Evolutionary conservation across 2,797 vertebrate genomes (phyloP), one percentile per base, ranked within the genome.

Genomic region (Florisuga fusca): DNA sequence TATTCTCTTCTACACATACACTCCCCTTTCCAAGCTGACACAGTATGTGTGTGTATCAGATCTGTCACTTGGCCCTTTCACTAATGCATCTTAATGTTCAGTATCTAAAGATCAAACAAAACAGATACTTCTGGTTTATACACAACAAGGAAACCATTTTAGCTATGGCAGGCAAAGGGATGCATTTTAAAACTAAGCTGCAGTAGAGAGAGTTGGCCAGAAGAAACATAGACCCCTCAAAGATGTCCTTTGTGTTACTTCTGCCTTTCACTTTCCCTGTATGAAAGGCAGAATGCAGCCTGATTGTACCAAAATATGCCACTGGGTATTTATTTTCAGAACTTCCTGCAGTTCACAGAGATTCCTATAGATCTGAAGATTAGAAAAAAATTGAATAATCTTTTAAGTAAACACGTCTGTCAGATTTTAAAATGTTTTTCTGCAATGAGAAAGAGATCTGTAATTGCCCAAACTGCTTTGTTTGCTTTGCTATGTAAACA

Each of bases 351-450:
- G 53, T 57, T 81, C 75, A 79, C 59, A 76, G 66, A 62, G 43
- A 51, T 86, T 92, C 71, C 62, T 71, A 69, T 41, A 77, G 71
- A 77, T 84, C 29, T 26, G 27, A 88, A 90, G 61, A 76, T 72
- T 43, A 75, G 46, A 90, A 19, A 33, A 67, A 43, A 84, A 76
- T 25, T 69, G 21, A 87, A 84, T 45, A 43, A 48, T 69, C 17
- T 2, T 26, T n/a, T 59, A 76, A 91, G 58, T 61, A 90, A 96
- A 90, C 45, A 91, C 79, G 80, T 54, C 77, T 90, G 64, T 41
- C 71, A 82, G 46, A 71, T 14, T 89, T 76, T 14, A 23, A 50
- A 72, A 63, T 50, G 41, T 33, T 92, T 92, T 86, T 63, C 53
- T 86, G 50, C 31, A 84, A 21, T 43, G 89, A 53, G 15, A 10